Evolutionary conservation across 2,113 vertebrate genomes (phyloP).

Genomic region (Crypturellus undulatus): DNA sequence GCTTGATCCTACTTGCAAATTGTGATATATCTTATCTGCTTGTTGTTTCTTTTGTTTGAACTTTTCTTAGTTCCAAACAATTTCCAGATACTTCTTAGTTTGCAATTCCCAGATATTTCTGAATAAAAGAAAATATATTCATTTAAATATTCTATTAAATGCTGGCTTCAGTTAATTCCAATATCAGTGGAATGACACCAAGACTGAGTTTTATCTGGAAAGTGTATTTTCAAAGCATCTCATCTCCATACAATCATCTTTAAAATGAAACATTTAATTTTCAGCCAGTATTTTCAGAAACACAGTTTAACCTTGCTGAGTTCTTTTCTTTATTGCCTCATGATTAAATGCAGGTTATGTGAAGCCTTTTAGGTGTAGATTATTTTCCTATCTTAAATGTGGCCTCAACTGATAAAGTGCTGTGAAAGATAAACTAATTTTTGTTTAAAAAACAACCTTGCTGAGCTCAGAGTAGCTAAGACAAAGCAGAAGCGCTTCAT

Average conservation of each 20-base stretch:
- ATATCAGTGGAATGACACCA: not conserved
- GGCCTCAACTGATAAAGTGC: not conserved
- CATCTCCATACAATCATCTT: not conserved
- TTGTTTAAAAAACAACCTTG: not conserved
- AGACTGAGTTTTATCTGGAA: not conserved
- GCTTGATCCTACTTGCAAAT: not conserved
- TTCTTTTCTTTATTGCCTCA: not conserved
- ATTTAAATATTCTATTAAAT: not conserved
- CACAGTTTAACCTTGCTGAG: not conserved
- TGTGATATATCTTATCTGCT: not conserved
- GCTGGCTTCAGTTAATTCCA: not conserved
- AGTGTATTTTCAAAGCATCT: not conserved
- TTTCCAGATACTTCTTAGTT: not conserved
- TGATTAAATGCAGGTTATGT: not conserved
- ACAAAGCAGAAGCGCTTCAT: not conserved
- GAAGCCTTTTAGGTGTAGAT: not conserved
- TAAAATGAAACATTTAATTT: not conserved
- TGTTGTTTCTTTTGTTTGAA: not conserved
- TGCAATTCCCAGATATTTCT: not conserved
- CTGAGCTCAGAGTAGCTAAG: not conserved
- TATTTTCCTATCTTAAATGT: not conserved
- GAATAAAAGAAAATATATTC: not conserved
- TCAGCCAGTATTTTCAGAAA: not conserved
- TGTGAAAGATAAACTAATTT: not conserved
- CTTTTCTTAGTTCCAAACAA: not conserved